Evolutionary conservation across 2,888 invertebrate species (phyloP), one percentile per base, ranked within the genome.

Genomic region (Cryptocheilus praepositus): DNA sequence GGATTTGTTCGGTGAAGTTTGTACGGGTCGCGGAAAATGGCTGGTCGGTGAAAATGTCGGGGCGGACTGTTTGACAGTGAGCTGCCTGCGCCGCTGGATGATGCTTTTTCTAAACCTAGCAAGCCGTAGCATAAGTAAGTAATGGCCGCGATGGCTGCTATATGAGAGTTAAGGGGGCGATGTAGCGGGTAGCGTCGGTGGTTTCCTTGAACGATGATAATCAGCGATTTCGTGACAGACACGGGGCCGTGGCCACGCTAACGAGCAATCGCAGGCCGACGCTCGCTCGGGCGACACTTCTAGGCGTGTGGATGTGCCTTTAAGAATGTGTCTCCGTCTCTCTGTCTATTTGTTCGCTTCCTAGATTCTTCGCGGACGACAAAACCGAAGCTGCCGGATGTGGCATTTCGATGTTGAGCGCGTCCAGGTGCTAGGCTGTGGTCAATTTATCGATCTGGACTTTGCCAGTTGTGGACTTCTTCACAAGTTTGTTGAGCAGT

Each of bases 211-310:
- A 88, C 88, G 88, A 88, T 88, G 88, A 88, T 88, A 88, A 88
- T 89, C 88, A 89, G 87, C 80, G 87, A 89, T 89, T 89, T 89
- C 88, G 88, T 88, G 88, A 88, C 88, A 87, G 88, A 88, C 88
- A 89, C 88, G 88, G 88, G 88, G 88, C 88, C 88, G 88, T 88
- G 84, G 83, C 82, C 79, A 84, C 84, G 84, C 87, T 89, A 89
- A 89, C 88, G 88, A 88, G 88, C 88, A 88, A 88, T 88, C 88
- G 83, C 83, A 80, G 81, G 73, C 77, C 76, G 70, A 75, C 78
- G 80, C 78, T 81, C 81, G 80, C 83, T 83, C 78, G 80, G 82
- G 81, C 83, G 86, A 86, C 85, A 85, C 81, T 84, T 79, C 80
- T 82, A 80, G 73, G 81, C 81, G 78, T 79, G 81, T 80, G 76